A percentile compares a stretch with the other conserved stretches of the same genome.
Conservation (phyloP, 2,797 vertebrate species). For the Emys orbicularis region DNA sequence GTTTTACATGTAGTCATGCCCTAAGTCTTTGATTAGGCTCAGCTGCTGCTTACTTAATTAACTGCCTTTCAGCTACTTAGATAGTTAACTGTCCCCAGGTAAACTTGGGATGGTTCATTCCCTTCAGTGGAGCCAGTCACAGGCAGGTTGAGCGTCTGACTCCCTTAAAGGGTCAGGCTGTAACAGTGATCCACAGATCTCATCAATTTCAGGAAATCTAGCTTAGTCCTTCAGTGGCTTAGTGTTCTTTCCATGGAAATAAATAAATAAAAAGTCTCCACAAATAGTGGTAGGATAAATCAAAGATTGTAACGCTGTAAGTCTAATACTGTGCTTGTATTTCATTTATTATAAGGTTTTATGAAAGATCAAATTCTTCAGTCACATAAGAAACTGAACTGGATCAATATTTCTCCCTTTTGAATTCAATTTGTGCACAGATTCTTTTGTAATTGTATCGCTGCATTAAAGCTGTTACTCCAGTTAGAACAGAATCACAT, state of each 20-base stretch:
- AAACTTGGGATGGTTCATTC: background rate
- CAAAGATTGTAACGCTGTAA: background rate
- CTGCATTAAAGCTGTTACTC: slow-evolving; percentile 63
- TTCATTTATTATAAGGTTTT: slow-evolving; percentile 34
- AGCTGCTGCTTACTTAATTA: too few species aligned
- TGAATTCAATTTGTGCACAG: slow-evolving; percentile 52
- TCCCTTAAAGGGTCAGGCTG: background rate
- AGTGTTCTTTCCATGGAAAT: slow-evolving; percentile 32
- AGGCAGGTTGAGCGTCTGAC: background rate
- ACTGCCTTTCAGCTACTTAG: too few species aligned
- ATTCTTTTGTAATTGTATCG: slow-evolving; percentile 47
- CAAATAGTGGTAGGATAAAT: background rate
- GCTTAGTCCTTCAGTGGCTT: slow-evolving; percentile 26
- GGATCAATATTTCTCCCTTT: slow-evolving; percentile 46
- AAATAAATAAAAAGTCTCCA: slow-evolving; percentile 18
- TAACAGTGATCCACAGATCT: slow-evolving; percentile 60
- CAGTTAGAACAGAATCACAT: slow-evolving; percentile 58
- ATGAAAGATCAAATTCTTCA: slow-evolving; percentile 8
- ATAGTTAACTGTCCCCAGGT: background rate
- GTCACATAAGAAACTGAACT: slow-evolving; percentile 44
- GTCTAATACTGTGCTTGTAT: background rate
- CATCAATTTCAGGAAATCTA: slow-evolving; percentile 53
- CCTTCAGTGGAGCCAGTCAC: background rate
- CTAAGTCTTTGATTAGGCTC: too few species aligned
- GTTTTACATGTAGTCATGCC: too few species aligned